These are phyloP conservation scores for Actenoides hombroni DNA, from an alignment of 2,113 vertebrate genomes.

Conservation along the genomic window DNA sequence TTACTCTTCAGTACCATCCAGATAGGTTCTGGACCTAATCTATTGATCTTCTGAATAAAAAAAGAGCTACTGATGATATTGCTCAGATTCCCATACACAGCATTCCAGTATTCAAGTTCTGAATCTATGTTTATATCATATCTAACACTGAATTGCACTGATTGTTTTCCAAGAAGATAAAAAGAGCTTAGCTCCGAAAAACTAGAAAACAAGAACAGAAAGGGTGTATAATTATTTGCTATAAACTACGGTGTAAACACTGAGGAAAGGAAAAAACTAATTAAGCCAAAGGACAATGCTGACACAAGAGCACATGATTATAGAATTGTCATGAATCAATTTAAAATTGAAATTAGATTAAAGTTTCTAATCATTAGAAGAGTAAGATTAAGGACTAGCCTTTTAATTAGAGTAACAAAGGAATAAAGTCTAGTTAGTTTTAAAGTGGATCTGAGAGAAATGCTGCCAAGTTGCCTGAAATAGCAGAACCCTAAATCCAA, in stretches of 20 bases:
- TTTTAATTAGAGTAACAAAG: background rate
- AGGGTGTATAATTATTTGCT: background rate
- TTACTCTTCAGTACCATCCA: background rate
- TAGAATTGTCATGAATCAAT: background rate
- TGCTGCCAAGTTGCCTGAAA: background rate
- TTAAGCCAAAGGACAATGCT: background rate
- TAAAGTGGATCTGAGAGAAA: background rate
- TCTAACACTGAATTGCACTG: background rate
- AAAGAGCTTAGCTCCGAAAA: background rate
- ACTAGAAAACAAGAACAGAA: background rate
- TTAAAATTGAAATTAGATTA: background rate
- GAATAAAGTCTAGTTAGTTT: background rate
- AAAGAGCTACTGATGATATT: background rate
- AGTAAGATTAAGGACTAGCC: background rate
- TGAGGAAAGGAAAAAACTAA: background rate
- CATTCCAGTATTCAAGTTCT: background rate
- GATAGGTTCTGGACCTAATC: background rate
- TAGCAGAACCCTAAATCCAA: background rate
- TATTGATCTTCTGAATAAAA: background rate
- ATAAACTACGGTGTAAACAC: background rate
- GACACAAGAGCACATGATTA: background rate
- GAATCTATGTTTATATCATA: background rate
- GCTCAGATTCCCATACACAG: background rate
- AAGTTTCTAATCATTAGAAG: background rate
- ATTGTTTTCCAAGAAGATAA: background rate